phyloP scores from a whole-genome alignment of 2,888 invertebrate genomes.

The Drosophila affinis region DNA sequence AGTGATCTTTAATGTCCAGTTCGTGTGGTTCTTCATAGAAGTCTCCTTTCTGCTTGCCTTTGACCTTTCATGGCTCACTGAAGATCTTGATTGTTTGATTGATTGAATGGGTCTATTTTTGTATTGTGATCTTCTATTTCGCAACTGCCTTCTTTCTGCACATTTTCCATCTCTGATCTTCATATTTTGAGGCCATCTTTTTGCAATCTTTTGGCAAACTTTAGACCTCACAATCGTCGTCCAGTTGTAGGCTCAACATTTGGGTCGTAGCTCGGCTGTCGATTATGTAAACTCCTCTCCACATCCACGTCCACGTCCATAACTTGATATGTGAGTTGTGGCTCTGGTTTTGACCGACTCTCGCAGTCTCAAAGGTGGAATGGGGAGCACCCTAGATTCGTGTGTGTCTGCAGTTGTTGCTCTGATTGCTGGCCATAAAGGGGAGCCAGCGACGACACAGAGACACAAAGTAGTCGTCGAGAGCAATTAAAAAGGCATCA shows the following conservation, averaged over 20 bases:
- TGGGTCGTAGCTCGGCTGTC: slow-evolving; percentile 25
- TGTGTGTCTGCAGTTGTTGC: background rate
- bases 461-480: slow-evolving; percentile 9
- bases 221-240: slow-evolving; percentile 20
- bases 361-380: slow-evolving; percentile 34
- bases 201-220: background rate
- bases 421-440: background rate
- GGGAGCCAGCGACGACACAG: slow-evolving; percentile 8
- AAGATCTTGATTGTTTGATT: no score
- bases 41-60: no score
- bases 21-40: no score
- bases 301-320: background rate
- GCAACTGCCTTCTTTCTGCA: no score
- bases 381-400: slow-evolving; percentile 12
- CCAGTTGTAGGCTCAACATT: slow-evolving; percentile 12
- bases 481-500: slow-evolving; percentile 46
- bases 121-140: no score
- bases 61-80: no score
- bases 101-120: no score
- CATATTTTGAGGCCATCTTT: background rate
- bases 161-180: background rate
- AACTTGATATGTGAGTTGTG: slow-evolving; percentile 1
- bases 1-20: no score
- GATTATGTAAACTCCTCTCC: slow-evolving; percentile 28
- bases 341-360: slow-evolving; percentile 30